Evolutionary conservation across 2,888 invertebrate species (phyloP).

Genomic region (Rotaria sp.): DNA sequence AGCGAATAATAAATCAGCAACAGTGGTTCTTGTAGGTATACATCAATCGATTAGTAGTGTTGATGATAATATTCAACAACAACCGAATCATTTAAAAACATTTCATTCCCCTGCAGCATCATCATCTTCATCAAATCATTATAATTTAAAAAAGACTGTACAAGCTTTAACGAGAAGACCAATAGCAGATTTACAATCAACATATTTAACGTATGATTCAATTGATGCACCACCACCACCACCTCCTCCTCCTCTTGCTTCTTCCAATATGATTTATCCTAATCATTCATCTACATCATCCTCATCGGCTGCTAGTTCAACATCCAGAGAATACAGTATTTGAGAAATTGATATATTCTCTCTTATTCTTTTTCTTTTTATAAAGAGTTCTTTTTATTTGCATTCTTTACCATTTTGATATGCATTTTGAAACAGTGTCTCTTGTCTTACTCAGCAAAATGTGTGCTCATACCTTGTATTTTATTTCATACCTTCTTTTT

Average conservation of each 20-base stretch:
- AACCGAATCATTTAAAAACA: background rate
- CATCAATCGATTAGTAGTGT: background rate
- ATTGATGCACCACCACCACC: background rate
- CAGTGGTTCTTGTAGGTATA: background rate
- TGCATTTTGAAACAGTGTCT: conserved; percentile 15
- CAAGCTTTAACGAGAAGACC: background rate
- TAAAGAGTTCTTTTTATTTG: no score
- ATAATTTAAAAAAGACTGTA: background rate
- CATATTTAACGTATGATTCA: background rate
- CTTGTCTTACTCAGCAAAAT: background rate
- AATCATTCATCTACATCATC: background rate
- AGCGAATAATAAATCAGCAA: background rate
- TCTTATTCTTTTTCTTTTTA: background rate
- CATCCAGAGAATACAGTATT: conserved; percentile 12
- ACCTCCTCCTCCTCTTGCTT: background rate
- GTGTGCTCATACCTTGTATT: conserved; percentile 9
- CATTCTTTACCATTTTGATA: conserved; percentile 1
- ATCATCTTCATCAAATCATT: background rate
- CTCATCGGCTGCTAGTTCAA: background rate
- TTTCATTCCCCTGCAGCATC: background rate
- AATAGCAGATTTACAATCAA: background rate
- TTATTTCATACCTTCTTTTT: background rate
- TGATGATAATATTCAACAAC: background rate
- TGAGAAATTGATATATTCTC: background rate
- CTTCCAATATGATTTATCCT: background rate